These are phyloP conservation scores for Rugalucina vietnamica DNA, from an alignment of 2,888 invertebrate genomes.

Conservation along the genomic window DNA sequence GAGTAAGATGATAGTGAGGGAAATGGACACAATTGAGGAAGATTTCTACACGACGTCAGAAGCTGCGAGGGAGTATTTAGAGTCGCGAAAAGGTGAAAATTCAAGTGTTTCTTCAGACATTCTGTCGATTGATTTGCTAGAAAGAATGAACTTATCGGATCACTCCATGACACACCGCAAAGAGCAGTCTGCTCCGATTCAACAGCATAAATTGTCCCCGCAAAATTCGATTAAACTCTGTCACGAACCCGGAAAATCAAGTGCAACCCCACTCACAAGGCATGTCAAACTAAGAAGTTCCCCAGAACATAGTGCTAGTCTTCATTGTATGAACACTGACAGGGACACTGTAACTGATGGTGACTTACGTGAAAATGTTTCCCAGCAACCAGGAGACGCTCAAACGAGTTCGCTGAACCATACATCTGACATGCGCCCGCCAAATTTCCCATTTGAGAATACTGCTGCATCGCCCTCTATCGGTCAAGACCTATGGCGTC, in stretches of 20 bases:
- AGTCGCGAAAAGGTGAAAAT: not conserved
- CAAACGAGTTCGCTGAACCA: not conserved
- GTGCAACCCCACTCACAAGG: not conserved
- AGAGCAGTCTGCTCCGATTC: not conserved
- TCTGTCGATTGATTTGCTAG: not conserved
- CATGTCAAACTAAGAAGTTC: not conserved
- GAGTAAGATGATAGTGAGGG: not conserved
- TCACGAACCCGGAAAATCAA: not conserved
- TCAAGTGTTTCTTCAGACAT: slow-evolving; percentile 12
- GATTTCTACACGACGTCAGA: not conserved
- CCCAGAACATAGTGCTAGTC: not conserved
- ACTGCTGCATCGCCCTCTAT: not conserved
- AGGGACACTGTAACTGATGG: too few relatives aligned
- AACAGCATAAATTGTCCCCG: not conserved
- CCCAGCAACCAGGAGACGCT: not conserved
- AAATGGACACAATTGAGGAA: not conserved
- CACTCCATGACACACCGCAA: not conserved
- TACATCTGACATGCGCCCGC: not conserved
- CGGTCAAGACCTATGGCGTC: slow-evolving; percentile 46
- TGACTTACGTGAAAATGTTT: not conserved
- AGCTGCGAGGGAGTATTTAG: slow-evolving; percentile 9
- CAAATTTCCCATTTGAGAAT: not conserved
- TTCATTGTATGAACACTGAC: not conserved
- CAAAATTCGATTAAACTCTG: not conserved
- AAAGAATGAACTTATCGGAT: slow-evolving; percentile 1